Conservation (phyloP, 2,888 invertebrate species). For the Hydriomena furcata region DNA sequence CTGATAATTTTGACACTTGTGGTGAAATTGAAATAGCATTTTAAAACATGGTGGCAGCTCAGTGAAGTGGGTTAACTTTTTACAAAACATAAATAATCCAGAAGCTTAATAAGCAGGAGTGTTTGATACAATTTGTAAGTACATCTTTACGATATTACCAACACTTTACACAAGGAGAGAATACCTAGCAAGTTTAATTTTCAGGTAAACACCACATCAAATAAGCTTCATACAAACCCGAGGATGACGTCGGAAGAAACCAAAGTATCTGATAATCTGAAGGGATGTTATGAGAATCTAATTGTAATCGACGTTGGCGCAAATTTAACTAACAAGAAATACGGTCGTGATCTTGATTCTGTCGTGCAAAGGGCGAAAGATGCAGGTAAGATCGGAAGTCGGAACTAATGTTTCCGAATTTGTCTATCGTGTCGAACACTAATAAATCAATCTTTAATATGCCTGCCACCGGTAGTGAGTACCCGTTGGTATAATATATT, state of each 20-base stretch:
- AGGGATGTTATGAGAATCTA: slow-evolving; percentile 94
- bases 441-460: slow-evolving; percentile 36
- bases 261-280: slow-evolving; percentile 83
- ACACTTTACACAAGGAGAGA: slow-evolving; percentile 15
- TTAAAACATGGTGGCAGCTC: slow-evolving; percentile 81
- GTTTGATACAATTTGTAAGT: slow-evolving; percentile 82
- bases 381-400: slow-evolving; percentile 85
- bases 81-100: slow-evolving; percentile 67
- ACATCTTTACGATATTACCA: slow-evolving; percentile 11
- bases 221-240: slow-evolving; percentile 76
- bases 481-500: slow-evolving; percentile 46
- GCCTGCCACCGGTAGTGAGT: slow-evolving; percentile 24
- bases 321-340: slow-evolving; percentile 97
- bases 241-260: slow-evolving; percentile 82
- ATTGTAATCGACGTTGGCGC: slow-evolving; percentile 96
- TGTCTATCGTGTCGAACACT: slow-evolving; percentile 36
- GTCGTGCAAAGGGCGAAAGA: slow-evolving; percentile 96
- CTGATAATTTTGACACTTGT: slow-evolving; percentile 12
- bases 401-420: neutral
- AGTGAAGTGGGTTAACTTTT: slow-evolving; percentile 71
- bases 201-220: slow-evolving; percentile 77
- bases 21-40: slow-evolving; percentile 14
- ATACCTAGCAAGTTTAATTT: slow-evolving; percentile 35
- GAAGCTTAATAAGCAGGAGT: slow-evolving; percentile 80
- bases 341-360: slow-evolving; percentile 94